phyloP scores from a whole-genome alignment of 2,113 vertebrate species.

The Rafetus swinhoei region DNA sequence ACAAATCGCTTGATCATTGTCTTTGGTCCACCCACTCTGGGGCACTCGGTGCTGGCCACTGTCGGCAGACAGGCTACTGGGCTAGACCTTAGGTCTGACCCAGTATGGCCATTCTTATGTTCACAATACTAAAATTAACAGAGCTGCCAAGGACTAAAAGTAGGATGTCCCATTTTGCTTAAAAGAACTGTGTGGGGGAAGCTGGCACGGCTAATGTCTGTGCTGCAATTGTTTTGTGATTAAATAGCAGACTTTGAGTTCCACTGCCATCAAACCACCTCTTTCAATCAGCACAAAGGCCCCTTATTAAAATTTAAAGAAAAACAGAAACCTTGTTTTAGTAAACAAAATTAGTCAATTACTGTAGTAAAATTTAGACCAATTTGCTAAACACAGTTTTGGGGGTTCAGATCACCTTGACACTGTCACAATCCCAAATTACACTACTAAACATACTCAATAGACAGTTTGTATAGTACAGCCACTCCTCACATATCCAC shows the following conservation, averaged over 20 bases:
- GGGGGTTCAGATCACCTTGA: rapidly evolving
- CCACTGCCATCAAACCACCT: rapidly evolving
- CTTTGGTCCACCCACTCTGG: too few species aligned
- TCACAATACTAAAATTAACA: neutral
- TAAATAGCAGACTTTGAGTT: rapidly evolving
- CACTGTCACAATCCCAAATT: rapidly evolving
- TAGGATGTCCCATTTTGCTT: neutral
- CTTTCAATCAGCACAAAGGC: rapidly evolving
- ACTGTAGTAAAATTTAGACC: rapidly evolving
- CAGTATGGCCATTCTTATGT: too few species aligned
- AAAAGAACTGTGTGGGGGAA: rapidly evolving
- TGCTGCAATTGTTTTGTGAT: rapidly evolving
- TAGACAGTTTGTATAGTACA: rapidly evolving
- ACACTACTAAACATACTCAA: rapidly evolving
- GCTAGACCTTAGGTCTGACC: too few species aligned
- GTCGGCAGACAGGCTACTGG: too few species aligned
- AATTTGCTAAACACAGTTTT: neutral
- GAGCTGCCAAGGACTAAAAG: neutral
- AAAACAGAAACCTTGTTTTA: too few species aligned
- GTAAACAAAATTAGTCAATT: neutral
- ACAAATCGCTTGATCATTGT: too few species aligned
- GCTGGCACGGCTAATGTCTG: neutral
- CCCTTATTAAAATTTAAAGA: rapidly evolving
- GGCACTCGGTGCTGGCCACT: too few species aligned
- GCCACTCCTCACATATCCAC: neutral